phyloP scores from a whole-genome alignment of 2,888 invertebrate species.

The Elysia crispata region DNA sequence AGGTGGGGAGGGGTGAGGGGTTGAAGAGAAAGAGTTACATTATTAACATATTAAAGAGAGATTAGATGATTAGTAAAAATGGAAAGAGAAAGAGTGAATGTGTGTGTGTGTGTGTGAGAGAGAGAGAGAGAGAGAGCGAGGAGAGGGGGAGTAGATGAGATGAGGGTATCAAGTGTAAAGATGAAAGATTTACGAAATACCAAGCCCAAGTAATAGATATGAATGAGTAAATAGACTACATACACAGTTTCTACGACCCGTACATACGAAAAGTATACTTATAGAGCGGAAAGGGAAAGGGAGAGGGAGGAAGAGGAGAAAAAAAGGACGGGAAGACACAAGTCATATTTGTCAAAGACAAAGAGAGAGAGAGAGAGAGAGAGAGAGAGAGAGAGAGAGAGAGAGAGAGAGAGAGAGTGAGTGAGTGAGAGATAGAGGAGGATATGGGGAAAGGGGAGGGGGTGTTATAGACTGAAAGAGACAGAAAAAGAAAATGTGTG shows the following conservation, averaged over 20 bases:
- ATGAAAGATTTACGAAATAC: too few species aligned
- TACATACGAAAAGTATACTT: background rate
- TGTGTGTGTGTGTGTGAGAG: background rate
- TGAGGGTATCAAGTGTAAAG: too few species aligned
- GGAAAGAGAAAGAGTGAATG: constrained; percentile 3
- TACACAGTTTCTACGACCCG: too few species aligned
- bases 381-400: too few species aligned
- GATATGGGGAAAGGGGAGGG: background rate
- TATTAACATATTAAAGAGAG: too few species aligned
- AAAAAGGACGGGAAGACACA: too few species aligned
- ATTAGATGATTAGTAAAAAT: background rate
- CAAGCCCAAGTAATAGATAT: too few species aligned
- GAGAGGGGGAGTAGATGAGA: background rate
- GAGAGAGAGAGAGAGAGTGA: constrained; percentile 6
- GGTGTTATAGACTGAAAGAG: background rate
- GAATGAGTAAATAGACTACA: too few species aligned
- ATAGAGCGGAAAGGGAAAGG: background rate
- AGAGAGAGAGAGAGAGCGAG: background rate
- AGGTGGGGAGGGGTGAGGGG: background rate
- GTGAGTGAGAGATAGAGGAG: background rate
- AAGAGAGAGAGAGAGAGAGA: too few species aligned
- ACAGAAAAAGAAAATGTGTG: too few species aligned
- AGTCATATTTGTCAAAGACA: too few species aligned
- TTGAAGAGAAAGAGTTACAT: background rate
- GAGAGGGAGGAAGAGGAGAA: too few species aligned